Evolutionary conservation across 2,113 vertebrate genomes (phyloP), one percentile per base, ranked within the genome.

Genomic region (Anthoscopus minutus): DNA sequence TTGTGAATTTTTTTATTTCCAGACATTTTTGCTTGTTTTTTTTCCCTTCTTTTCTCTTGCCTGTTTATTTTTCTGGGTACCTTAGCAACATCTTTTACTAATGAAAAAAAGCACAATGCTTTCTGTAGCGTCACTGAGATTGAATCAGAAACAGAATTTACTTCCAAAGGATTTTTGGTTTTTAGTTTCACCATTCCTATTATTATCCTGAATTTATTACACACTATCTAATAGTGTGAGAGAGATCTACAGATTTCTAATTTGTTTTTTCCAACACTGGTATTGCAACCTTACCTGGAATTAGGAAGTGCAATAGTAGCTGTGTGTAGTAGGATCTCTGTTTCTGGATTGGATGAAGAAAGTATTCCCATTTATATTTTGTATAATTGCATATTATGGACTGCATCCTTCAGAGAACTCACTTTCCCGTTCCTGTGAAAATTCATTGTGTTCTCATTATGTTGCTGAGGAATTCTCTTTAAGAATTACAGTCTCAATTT

Each of bases 121-220:
- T 93, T 94, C 67, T 83, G 33, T 58, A 69, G 40, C 54, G 53
- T 93, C 48, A 42, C 50, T 79, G 50, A 44, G 45, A 33, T 57
- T 83, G 60, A 88, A 92, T 86, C 74, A 67, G 89, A 86, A 95
- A 62, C 47, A 76, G 66, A 92, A 81, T 56, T 86, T 86, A 76
- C 37, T 79, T 78, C 37, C 40, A 25, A 33, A 66, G 87, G 12
- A 28, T 30, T 78, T 78, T 38, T 47, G 37, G 18, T 30, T 87
- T 88, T 71, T 47, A 42, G 14, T 69, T 35, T 61, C 19, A 23
- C 16, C 0, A 0, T 83, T 76, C n/a, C 7, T 88, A 71, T 47
- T 71, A 2, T 81, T 69, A 50, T 53, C 28, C 20, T 85, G 53
- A 57, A 71, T 65, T 35, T 54, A 45, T 37, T 35, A 80, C 30